Conservation (phyloP, 2,888 invertebrate genomes). For the Electrophaes corylata region DNA sequence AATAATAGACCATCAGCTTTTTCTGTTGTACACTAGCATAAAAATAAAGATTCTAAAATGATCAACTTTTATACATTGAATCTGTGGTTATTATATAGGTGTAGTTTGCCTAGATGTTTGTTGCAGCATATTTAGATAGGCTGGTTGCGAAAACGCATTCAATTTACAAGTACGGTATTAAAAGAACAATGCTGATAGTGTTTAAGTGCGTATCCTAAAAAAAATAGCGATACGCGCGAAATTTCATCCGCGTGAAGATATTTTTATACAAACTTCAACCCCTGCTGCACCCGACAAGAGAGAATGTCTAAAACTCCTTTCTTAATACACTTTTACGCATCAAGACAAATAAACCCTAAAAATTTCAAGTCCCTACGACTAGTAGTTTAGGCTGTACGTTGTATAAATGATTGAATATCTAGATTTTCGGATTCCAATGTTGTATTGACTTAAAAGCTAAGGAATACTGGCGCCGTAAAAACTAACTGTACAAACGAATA, state of each 20-base stretch:
- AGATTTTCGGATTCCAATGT: too few relatives aligned
- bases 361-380: too few relatives aligned
- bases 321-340: too few relatives aligned
- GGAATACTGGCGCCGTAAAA: neutral
- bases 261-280: too few relatives aligned
- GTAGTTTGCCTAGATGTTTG: slow-evolving; percentile 1
- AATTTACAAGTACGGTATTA: slow-evolving; percentile 58
- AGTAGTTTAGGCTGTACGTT: too few relatives aligned
- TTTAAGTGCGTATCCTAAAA: slow-evolving; percentile 45
- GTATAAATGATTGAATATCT: too few relatives aligned
- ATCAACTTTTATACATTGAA: neutral
- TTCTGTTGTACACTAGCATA: neutral
- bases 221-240: too few relatives aligned
- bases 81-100: slow-evolving; percentile 28
- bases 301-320: too few relatives aligned
- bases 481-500: neutral
- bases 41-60: neutral
- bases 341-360: too few relatives aligned
- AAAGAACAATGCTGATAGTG: slow-evolving; percentile 54
- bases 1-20: neutral
- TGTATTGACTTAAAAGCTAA: neutral
- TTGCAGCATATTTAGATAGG: slow-evolving; percentile 41
- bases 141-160: slow-evolving; percentile 68
- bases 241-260: too few relatives aligned
- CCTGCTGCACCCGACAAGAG: too few relatives aligned